Base-by-base conservation (phyloP, 2,888 invertebrate species). In the Teleogryllus oceanicus region DNA sequence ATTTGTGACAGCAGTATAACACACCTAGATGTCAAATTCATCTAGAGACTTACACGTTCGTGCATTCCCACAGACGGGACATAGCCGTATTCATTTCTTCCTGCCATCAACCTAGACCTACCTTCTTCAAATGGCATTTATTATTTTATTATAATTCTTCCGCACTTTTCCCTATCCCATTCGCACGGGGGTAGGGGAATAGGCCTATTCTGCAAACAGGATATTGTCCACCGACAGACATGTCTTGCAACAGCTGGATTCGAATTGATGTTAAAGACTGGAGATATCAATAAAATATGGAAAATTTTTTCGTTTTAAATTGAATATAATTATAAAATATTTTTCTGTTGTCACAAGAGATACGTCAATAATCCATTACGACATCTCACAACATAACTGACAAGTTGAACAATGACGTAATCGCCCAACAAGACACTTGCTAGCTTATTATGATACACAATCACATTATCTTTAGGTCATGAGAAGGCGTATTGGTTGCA, bases 61-160 rank as follows among this genome's bases (percentile, higher is more conserved):
- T 84, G 81, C 62, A 81, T 78, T 74, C 81, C 83, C 78, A 82
- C 77, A 50, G 80, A 81, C 78, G 83, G 83, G 78, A 81, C 81
- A 82, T 83, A 83, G 78, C 83, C 83, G 79, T 83, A 83, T 80
- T 83, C 83, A 79, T 81, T 80, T 80, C 80, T 80, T 77, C 81
- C 82, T 78, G 83, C 82, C 82, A 83, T 82, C 74, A 82, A 81
- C 77, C 79, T 81, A 79, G 80, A 80, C 62, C 81, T 80, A 78
- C 81, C 80, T 80, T 82, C 79, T 80, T 81, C 80, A 49, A 78
- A 77, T 80, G 82, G 80, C 82, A 81, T 82, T 79, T 80, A 80
- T 51, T 62, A 50, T 49, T 77, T 76, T 76, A 76, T 76, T 37
- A 20, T 49, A 74, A n/a, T 13, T 37, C 20, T 75, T 74, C 20